Evolutionary conservation across 2,888 invertebrate genomes (phyloP).

Genomic region (Nudaria mundana): DNA sequence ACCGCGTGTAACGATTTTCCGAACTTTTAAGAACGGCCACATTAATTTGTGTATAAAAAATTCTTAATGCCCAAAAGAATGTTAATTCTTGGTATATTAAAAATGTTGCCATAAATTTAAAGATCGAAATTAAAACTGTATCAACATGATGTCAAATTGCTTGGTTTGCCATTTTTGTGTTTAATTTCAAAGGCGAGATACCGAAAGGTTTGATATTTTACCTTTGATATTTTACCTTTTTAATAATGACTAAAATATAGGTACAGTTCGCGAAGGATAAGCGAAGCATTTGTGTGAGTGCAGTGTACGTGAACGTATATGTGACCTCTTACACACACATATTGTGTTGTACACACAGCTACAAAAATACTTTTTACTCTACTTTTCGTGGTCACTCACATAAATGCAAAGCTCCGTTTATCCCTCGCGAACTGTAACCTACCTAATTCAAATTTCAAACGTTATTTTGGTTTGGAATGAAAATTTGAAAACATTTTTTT

Average conservation of each 20-base stretch:
- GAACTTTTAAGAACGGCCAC: constrained; percentile 23
- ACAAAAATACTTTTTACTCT: too few species aligned
- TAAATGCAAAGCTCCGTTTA: too few species aligned
- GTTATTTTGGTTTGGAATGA: background rate
- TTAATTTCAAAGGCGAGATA: constrained; percentile 5
- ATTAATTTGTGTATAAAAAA: constrained; percentile 25
- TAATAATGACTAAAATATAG: too few species aligned
- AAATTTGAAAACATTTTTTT: too few species aligned
- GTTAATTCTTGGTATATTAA: constrained; percentile 23
- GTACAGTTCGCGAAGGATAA: too few species aligned
- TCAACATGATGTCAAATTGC: background rate
- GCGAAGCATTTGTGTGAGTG: too few species aligned
- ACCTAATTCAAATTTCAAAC: too few species aligned
- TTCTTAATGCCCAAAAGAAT: background rate
- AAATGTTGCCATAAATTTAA: constrained; percentile 17
- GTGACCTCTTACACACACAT: too few species aligned
- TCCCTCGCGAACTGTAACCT: too few species aligned
- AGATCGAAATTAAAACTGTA: background rate
- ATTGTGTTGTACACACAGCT: too few species aligned
- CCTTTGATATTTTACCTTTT: background rate
- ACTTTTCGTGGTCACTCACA: too few species aligned
- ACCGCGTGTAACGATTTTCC: constrained; percentile 19
- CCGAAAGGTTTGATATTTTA: background rate
- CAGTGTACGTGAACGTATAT: too few species aligned
- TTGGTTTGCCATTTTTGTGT: constrained; percentile 2